Base-by-base conservation (phyloP, 2,113 vertebrate genomes). In the Lamprotornis superbus region DNA sequence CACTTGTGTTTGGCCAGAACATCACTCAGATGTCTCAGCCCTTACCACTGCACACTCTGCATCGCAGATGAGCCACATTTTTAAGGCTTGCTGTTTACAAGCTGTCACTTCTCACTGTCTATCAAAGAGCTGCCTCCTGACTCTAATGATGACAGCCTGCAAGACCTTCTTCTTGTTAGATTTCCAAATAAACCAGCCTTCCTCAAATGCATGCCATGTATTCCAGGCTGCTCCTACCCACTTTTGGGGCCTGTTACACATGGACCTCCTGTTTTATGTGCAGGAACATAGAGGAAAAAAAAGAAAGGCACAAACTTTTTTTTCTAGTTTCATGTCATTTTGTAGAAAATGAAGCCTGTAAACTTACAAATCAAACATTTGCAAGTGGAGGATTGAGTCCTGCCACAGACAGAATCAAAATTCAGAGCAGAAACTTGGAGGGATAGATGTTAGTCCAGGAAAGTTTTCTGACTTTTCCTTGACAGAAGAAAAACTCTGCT, bases 51-150 rank as follows among this genome's bases (percentile, higher is more conserved):
- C 76, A 27, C 42, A 52, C 70, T 53, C 64, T 83, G 7, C 59
- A 83, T 83, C 83, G 47, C 76, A 89, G 83, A 88, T 74, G 86
- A 97, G 93, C 76, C 37, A 50, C 60, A 11, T 77, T 92, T 90
- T 50, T 93, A 74, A 89, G 93, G 64, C 83, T 90, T 74, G 64
- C 91, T 94, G 47, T 93, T 95, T 95, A 90, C 91, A 93, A 67
- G 79, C 89, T 95, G 83, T 94, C 91, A 92, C 68, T 93, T 93
- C 76, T 96, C 64, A 77, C 76, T 92, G 87, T 92, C 95, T 93
- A 2, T 95, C 95, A 86, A 69, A 90, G 93, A 93, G 53, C 89
- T 93, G 93, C 83, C 76, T 95, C 69, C 69, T 59, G 80, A 86
- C 76, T 95, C 76, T 47, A 78, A 89, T 39, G 85, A 89, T 86